phyloP scores from a whole-genome alignment of 2,888 invertebrate genomes.

The Coenonympha arcania region DNA sequence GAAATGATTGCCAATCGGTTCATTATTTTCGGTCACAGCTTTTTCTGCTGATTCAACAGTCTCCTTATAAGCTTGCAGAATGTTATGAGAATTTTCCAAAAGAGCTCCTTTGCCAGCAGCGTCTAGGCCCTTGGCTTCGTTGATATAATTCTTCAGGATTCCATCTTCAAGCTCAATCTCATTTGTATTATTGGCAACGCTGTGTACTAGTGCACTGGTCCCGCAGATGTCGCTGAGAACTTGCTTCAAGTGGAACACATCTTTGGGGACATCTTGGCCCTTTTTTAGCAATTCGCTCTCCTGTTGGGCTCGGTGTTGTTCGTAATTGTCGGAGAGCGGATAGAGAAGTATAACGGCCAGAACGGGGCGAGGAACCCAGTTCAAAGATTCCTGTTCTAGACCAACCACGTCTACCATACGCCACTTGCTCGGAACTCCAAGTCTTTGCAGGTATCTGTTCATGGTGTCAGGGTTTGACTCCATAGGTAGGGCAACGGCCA shows the following conservation, averaged over 20 bases:
- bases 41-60: conserved; percentile 78
- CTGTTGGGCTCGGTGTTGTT: conserved; percentile 77
- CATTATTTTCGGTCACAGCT: conserved; percentile 59
- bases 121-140: conserved; percentile 77
- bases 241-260: conserved; percentile 90
- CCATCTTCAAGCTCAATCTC: conserved; percentile 81
- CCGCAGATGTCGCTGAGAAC: conserved; percentile 95
- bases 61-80: conserved; percentile 85
- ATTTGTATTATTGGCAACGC: conserved; percentile 90
- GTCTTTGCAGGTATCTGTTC: conserved; percentile 80
- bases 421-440: conserved; percentile 88
- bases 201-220: conserved; percentile 94
- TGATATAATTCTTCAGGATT: conserved; percentile 82
- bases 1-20: conserved; percentile 88
- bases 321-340: conserved; percentile 85
- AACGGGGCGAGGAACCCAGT: conserved; percentile 88
- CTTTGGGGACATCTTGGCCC: conserved; percentile 72
- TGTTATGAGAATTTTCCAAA: conserved; percentile 79
- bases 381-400: conserved; percentile 86
- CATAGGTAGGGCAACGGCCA: conserved; percentile 56
- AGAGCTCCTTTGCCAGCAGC: conserved; percentile 84
- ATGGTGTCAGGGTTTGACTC: conserved; percentile 77
- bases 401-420: conserved; percentile 93
- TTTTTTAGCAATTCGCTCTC: conserved; percentile 74
- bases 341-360: conserved; percentile 89